These are phyloP conservation scores for Anaspis maculata DNA, from an alignment of 2,888 invertebrate species.

Conservation along the genomic window DNA sequence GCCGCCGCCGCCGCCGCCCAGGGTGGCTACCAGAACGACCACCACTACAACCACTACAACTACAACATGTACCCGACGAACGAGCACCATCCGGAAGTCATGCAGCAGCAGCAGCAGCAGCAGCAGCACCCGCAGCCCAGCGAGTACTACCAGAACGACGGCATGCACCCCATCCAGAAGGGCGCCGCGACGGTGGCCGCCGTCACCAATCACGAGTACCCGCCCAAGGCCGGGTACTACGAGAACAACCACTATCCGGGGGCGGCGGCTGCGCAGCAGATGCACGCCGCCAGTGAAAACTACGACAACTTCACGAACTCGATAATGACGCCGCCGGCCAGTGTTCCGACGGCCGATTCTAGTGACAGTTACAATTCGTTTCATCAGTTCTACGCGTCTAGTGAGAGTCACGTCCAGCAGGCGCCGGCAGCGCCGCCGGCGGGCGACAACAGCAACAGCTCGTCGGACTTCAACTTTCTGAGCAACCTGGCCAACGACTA, in stretches of 20 bases:
- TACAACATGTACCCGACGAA: conserved; percentile 33
- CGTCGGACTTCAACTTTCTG: conserved; percentile 90
- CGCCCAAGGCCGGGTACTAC: conserved; percentile 45
- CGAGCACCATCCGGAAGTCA: no score
- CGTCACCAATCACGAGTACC: no score
- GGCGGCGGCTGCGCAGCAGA: background rate
- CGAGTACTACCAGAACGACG: conserved; percentile 36
- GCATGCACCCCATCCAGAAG: conserved; percentile 36
- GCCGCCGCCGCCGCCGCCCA: no score
- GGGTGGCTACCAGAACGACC: conserved; percentile 34
- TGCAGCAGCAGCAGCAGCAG: no score
- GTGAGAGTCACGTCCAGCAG: conserved; percentile 39
- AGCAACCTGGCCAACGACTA: conserved; percentile 89
- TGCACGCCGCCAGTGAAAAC: no score
- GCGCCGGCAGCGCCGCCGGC: conserved; percentile 33
- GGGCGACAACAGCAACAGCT: conserved; percentile 80
- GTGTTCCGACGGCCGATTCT: conserved; percentile 51
- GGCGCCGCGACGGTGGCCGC: no score
- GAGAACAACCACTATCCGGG: conserved; percentile 46
- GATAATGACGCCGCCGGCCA: conserved; percentile 54
- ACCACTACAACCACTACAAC: conserved; percentile 36
- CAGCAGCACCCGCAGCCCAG: no score
- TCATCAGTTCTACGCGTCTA: conserved; percentile 62
- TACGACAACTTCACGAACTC: conserved; percentile 41
- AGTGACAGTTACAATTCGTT: conserved; percentile 61